Conservation (phyloP, 2,113 vertebrate species). For the Trogon melanurus region DNA sequence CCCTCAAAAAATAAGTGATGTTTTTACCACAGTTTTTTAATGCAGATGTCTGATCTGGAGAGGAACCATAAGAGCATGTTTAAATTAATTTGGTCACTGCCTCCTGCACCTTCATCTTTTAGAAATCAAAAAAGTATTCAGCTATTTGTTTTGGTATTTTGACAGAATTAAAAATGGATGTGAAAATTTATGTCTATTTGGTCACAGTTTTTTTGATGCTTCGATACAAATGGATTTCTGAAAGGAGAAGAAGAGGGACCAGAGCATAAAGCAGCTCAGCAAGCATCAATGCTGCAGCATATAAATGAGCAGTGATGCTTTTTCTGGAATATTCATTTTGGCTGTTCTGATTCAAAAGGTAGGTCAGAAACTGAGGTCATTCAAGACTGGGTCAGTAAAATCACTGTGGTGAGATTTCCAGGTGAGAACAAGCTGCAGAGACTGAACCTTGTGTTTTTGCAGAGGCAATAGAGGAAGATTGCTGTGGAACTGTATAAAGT, state of each 20-base stretch:
- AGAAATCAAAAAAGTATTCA: not conserved
- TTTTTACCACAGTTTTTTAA: not conserved
- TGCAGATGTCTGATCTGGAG: not conserved
- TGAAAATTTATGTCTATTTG: not conserved
- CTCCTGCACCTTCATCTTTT: not conserved
- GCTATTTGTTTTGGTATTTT: not conserved
- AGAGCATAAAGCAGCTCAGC: not conserved
- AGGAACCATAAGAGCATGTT: not conserved
- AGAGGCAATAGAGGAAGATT: not conserved
- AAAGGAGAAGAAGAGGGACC: not conserved
- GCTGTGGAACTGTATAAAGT: accelerated
- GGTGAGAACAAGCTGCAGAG: not conserved
- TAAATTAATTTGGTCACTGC: not conserved
- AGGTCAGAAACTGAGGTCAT: not conserved
- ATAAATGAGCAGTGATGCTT: not conserved
- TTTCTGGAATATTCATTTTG: not conserved
- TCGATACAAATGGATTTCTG: not conserved
- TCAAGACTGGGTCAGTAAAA: not conserved
- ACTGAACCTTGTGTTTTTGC: not conserved
- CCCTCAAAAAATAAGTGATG: not conserved
- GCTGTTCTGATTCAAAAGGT: not conserved
- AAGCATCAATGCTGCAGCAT: not conserved
- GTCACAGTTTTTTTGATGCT: not conserved
- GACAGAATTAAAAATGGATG: not conserved
- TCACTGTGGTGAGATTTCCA: not conserved